Base-by-base conservation (phyloP, 2,888 invertebrate genomes). In the Diaprepes abbreviatus region DNA sequence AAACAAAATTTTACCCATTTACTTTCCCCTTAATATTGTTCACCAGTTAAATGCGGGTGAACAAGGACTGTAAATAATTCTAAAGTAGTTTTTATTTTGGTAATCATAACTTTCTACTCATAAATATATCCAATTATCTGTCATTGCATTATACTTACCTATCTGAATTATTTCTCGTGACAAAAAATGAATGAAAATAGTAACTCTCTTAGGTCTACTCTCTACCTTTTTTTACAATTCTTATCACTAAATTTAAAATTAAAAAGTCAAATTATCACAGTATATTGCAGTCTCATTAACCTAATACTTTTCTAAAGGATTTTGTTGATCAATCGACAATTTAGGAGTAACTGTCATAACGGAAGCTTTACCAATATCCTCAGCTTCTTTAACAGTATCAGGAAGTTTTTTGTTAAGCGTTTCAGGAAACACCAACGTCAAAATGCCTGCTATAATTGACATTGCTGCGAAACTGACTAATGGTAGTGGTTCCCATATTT, bases 321-420 rank as follows among this genome's bases (percentile, higher is more conserved):
- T 43, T 43, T 17, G 43, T n/a, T 58, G 31, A 14, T 28, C 40
- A 3, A 31, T 14, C 1, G 45, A 33, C 1, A 48, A 3, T 16
- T n/a, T 45, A 1, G 16, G 17, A 7, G 10, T 12, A 1, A 17
- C 12, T n/a, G 17, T 3, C n/a, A 35, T 3, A 1, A 12, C 2
- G 1, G 48, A 17, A 24, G 40, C 24, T 43, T 69, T 76, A 60
- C 84, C 85, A 54, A 86, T 84, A 70, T 87, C 86, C 81, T 88
- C 90, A 0, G 91, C 91, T 76, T 92, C 91, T 73, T 88, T 88
- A 19, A 92, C 88, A 1, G 91, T 92, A 83, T 92, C 92, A 0
- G 89, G 89, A 0, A 89, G 83, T 74, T 89, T 88, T 73, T 87
- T 87, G 76, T 90, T 90, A 57, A 88, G 83, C 0, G 92, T 93